A percentile compares a stretch with the other conserved stretches of the same genome.
These are phyloP conservation scores for Holacanthus passer DNA, from an alignment of 2,113 vertebrate genomes.

Conservation along the genomic window DNA sequence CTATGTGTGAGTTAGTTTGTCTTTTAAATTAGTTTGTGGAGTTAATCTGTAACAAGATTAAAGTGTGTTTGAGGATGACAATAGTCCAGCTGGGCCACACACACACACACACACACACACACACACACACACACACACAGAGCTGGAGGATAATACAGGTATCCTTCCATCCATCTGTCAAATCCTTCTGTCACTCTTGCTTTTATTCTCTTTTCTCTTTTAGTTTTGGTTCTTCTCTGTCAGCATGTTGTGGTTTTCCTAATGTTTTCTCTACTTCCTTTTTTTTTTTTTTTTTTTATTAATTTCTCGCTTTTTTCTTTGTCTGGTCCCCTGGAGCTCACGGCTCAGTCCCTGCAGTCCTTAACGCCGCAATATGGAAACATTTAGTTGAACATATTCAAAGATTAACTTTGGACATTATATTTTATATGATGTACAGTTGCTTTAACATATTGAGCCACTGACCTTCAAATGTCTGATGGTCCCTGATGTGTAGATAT, in stretches of 20 bases:
- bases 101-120: neutral
- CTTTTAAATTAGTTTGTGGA: neutral
- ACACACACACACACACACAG: slow-evolving; percentile 2
- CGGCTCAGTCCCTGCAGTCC: neutral
- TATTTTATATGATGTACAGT: no score
- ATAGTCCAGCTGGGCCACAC: neutral
- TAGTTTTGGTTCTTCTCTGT: neutral
- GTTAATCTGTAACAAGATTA: neutral
- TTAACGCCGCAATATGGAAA: no score
- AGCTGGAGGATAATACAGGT: slow-evolving; percentile 1
- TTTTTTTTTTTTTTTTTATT: neutral
- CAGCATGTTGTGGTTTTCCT: neutral
- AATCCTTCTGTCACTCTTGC: neutral
- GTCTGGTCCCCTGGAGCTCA: neutral
- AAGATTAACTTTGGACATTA: no score
- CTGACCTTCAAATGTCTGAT: neutral
- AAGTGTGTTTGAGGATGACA: slow-evolving; percentile 2
- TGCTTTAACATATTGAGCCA: neutral
- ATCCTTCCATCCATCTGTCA: neutral
- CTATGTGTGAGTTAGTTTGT: neutral
- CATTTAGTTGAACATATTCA: no score
- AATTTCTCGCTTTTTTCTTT: neutral
- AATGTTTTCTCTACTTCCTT: neutral
- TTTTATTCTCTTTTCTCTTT: neutral
- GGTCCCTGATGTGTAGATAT: neutral